A percentile compares a stretch with the other conserved stretches of the same genome.
Conservation (phyloP, 2,797 vertebrate genomes). For the Hydrocynus forskahlii region DNA sequence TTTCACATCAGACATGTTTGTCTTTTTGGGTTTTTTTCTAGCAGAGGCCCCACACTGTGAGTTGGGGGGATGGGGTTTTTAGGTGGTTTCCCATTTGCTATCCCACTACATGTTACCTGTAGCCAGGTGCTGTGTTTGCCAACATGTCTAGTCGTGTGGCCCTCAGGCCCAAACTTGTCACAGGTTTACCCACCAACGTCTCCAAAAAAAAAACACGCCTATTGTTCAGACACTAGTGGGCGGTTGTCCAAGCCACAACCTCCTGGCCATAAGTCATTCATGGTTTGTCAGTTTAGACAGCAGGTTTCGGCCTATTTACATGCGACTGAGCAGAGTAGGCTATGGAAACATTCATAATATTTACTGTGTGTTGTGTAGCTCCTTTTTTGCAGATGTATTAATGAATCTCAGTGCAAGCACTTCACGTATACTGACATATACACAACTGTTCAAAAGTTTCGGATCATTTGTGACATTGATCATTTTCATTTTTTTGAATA, state of each 20-base stretch:
- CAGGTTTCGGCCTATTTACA: not conserved
- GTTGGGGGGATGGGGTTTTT: not conserved
- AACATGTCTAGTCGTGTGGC: constrained; percentile 54
- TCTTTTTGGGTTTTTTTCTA: constrained; percentile 16
- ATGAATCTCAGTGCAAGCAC: no score
- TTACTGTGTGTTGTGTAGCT: not conserved
- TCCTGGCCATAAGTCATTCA: not conserved
- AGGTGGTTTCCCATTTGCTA: not conserved
- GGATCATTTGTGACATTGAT: no score
- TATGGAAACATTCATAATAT: not conserved
- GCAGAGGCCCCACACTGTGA: constrained; percentile 3
- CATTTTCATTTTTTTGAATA: no score
- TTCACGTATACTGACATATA: no score
- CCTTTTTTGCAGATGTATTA: not conserved
- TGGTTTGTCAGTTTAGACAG: constrained; percentile 20
- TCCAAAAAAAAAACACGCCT: constrained; percentile 20
- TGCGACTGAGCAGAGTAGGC: not conserved
- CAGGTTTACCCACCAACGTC: constrained; percentile 21
- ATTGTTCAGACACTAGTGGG: constrained; percentile 47
- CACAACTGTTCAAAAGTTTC: no score
- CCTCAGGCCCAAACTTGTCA: constrained; percentile 48
- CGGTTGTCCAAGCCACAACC: constrained; percentile 32
- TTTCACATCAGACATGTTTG: constrained; percentile 37
- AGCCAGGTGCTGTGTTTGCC: constrained; percentile 54
- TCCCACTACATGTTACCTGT: constrained; percentile 26